These are phyloP conservation scores for Apaloderma vittatum DNA, from an alignment of 2,113 vertebrate genomes.

Conservation along the genomic window DNA sequence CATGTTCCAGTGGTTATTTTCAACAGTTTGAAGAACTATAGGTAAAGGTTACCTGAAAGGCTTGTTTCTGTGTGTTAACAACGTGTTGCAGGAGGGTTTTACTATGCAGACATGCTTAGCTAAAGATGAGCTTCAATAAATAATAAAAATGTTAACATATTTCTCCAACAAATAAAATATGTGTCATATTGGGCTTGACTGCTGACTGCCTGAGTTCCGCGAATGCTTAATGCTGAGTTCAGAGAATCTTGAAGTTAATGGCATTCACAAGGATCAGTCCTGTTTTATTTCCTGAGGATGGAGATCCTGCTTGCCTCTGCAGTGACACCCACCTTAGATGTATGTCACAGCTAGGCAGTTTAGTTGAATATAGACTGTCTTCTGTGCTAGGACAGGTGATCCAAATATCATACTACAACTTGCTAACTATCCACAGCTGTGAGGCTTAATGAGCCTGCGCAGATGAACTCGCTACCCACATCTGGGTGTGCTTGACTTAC, in stretches of 20 bases:
- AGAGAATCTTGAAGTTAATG: neutral
- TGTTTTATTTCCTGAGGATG: neutral
- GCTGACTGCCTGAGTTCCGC: neutral
- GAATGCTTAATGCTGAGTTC: neutral
- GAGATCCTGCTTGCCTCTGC: neutral
- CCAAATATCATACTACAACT: neutral
- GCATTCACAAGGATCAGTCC: neutral
- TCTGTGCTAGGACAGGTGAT: neutral
- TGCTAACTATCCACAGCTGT: neutral
- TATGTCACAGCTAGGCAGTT: neutral
- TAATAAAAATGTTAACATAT: neutral
- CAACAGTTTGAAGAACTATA: neutral
- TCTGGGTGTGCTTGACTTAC: neutral
- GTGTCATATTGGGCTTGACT: neutral
- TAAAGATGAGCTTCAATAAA: conserved; percentile 11
- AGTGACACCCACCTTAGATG: neutral
- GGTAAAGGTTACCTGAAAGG: neutral
- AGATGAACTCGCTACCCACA: neutral
- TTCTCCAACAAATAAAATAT: neutral
- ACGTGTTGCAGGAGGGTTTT: neutral
- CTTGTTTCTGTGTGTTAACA: neutral
- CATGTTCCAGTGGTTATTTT: conserved; percentile 3
- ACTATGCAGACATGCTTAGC: neutral
- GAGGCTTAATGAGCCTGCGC: neutral
- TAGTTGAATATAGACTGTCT: neutral